Evolutionary conservation across 2,797 vertebrate genomes (phyloP), one percentile per base, ranked within the genome.

Genomic region (Myripristis murdjan): DNA sequence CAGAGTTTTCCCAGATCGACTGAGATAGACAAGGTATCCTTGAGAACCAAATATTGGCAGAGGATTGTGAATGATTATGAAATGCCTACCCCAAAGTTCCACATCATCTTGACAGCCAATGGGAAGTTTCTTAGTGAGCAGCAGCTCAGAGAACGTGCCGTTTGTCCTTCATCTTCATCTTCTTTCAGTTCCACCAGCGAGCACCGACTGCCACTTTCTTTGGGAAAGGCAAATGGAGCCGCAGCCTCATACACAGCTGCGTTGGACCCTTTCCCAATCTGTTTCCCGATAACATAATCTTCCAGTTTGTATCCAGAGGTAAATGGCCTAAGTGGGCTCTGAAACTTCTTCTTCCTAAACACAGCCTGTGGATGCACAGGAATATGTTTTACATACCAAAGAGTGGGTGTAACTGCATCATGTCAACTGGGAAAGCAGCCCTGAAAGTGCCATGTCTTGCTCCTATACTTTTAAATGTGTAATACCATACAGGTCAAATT

Each of bases 101-200:
- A 98, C 96, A 99, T 95, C 97, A 99, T 98, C 89, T 99, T 98
- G 89, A 98, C 91, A 1, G 97, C 97, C 31, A 98, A 81, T 0
- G 97, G 97, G 63, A 95, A 98, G 51, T 53, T 83, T 62, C 64
- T 74, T 0, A 93, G 73, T 5, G 88, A 85, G 79, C 85, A 81
- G 79, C 88, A 83, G 1, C 70, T 59, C 53, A 83, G 53, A 55
- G 85, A 64, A n/a, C 41, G 78, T 46, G 16, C 0, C 0, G 28
- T n/a, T 10, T 64, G 53, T n/a, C 4, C 23, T 44, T 89, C 84
- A 12, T 84, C 84, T 48, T 78, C 77, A 1, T 79, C 77, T 4
- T 81, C 84, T 47, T 57, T 78, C 20, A 89, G 79, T 66, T 93
- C 76, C 69, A 90, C 77, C 70, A 73, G 41, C 0, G 87, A 83